A percentile compares a stretch with the other conserved stretches of the same genome.
phyloP scores from a whole-genome alignment of 1,140 invertebrate genomes.

The Penaeus vannamei region DNA sequence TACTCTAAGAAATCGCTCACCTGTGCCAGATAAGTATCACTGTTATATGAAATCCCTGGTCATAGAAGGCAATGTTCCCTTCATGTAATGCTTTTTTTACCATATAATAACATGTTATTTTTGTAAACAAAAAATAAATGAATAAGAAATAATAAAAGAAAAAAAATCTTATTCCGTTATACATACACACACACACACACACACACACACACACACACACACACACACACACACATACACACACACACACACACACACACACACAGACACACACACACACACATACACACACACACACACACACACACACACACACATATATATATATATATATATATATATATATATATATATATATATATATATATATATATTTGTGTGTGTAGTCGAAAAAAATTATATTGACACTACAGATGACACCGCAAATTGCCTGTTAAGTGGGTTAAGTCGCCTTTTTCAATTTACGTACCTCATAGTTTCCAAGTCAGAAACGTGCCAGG shows the following conservation, averaged over 20 bases:
- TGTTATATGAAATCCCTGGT: no score
- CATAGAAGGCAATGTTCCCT: no score
- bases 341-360: background rate
- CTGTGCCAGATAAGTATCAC: no score
- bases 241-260: background rate
- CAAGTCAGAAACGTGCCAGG: background rate
- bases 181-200: background rate
- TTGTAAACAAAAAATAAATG: background rate
- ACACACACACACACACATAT: background rate
- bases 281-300: background rate
- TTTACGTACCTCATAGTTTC: background rate
- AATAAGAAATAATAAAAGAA: no score
- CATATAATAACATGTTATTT: background rate
- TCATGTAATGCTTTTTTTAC: background rate
- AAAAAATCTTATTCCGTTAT: no score
- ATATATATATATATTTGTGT: no score
- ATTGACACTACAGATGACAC: no score
- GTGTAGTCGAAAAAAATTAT: no score
- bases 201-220: background rate
- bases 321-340: constrained; percentile 22
- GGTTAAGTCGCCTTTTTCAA: background rate
- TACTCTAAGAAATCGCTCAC: background rate
- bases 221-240: background rate
- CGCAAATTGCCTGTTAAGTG: no score
- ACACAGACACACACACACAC: background rate